phyloP scores from a whole-genome alignment of 2,888 invertebrate genomes.

The Lampropteryx suffumata region DNA sequence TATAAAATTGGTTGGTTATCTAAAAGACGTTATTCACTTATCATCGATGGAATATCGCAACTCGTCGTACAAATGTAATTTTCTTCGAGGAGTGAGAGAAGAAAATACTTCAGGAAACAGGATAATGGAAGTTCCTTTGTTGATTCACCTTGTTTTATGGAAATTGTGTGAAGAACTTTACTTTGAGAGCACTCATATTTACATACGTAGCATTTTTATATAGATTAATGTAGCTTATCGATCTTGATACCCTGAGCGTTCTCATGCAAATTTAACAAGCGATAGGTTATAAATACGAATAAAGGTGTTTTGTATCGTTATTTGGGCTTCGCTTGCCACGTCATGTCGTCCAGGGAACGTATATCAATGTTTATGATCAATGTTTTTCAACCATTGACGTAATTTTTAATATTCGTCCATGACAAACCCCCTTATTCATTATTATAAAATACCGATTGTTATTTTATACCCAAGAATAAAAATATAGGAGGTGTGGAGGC shows the following conservation, averaged over 20 bases:
- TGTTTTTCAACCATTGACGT: no score
- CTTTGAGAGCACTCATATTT: constrained; percentile 33
- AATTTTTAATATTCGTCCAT: no score
- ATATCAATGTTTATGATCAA: no score
- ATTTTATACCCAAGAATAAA: constrained; percentile 10
- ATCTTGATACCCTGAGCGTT: background rate
- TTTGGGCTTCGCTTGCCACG: no score
- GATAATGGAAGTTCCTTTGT: constrained; percentile 54
- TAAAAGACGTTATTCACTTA: constrained; percentile 36
- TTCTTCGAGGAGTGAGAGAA: constrained; percentile 44
- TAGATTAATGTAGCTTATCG: constrained; percentile 9
- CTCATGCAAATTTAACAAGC: no score
- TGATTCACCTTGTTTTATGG: constrained; percentile 52
- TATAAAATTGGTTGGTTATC: constrained; percentile 33
- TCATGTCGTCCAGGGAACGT: no score
- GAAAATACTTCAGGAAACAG: constrained; percentile 54
- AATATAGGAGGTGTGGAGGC: constrained; percentile 14
- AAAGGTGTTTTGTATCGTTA: no score
- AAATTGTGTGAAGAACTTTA: constrained; percentile 45
- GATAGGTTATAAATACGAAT: no score
- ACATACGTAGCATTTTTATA: constrained; percentile 9
- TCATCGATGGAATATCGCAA: constrained; percentile 46
- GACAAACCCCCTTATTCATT: no score
- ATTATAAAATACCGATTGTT: no score
- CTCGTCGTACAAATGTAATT: constrained; percentile 52